Conservation (phyloP, 2,797 vertebrate genomes). For the Crypturellus tataupa region DNA sequence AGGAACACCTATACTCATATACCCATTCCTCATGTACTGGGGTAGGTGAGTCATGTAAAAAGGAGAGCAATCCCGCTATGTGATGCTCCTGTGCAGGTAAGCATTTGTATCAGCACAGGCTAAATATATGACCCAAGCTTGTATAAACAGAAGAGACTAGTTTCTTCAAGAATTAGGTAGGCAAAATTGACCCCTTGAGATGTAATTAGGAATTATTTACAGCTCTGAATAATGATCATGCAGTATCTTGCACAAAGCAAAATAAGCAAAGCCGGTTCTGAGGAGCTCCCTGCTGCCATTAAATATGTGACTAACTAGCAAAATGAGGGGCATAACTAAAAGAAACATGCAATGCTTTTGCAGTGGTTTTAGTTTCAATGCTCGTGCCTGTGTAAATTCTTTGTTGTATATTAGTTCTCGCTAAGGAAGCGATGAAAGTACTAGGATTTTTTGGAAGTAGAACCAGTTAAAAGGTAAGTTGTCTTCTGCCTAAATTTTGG, state of each 20-base stretch:
- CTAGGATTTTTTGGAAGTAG: not conserved
- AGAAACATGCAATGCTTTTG: conserved; percentile 49
- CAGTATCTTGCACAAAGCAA: conserved; percentile 71
- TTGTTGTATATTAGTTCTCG: not conserved
- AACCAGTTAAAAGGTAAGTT: not conserved
- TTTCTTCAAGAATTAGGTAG: conserved; percentile 60
- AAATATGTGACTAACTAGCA: conserved; percentile 74
- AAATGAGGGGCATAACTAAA: conserved; percentile 57
- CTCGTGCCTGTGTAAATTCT: conserved; percentile 11
- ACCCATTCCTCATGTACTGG: not conserved
- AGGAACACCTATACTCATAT: not conserved
- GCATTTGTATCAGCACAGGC: not conserved
- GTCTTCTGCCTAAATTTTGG: too few relatives aligned
- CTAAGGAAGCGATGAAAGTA: conserved; percentile 13
- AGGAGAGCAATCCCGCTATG: not conserved
- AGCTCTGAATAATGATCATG: conserved; percentile 63
- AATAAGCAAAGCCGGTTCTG: conserved; percentile 67
- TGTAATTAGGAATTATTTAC: conserved; percentile 76
- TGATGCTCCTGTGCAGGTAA: conserved; percentile 6
- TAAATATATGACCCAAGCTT: conserved; percentile 57
- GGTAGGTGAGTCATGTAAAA: not conserved
- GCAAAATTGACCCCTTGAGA: conserved; percentile 72
- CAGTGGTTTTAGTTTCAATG: conserved; percentile 18
- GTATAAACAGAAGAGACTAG: conserved; percentile 59
- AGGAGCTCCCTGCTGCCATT: conserved; percentile 62